Evolutionary conservation across 92 coral and sea anemone species (phyloP).

Genomic region (Zoanthus solanderi): DNA sequence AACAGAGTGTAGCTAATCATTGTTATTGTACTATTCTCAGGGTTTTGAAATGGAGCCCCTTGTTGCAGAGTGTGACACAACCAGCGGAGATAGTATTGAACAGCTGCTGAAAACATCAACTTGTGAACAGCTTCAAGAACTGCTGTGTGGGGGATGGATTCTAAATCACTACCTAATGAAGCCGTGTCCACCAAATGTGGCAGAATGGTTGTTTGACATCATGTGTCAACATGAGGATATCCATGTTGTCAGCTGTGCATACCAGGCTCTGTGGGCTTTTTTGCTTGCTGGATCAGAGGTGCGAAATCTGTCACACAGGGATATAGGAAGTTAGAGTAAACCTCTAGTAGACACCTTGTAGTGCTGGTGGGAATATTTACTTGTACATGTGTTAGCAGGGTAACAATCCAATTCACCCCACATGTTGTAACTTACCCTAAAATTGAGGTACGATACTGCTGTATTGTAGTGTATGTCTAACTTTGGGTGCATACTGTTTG

Average conservation of each 20-base stretch:
- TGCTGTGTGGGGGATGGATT: constrained; percentile 94
- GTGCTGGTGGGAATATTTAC: neutral
- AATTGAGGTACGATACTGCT: too few relatives aligned
- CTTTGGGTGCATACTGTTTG: too few relatives aligned
- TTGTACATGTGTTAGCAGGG: too few relatives aligned
- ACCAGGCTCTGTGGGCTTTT: constrained; percentile 84
- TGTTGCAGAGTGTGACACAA: neutral
- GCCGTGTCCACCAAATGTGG: constrained; percentile 83
- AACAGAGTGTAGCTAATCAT: too few relatives aligned
- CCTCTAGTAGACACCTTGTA: neutral
- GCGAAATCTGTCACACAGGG: neutral
- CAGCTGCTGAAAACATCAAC: constrained; percentile 59
- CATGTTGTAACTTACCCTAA: too few relatives aligned
- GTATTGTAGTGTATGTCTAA: too few relatives aligned
- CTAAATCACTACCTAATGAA: constrained; percentile 81
- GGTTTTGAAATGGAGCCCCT: constrained; percentile 17
- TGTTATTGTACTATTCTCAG: neutral
- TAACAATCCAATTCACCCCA: too few relatives aligned
- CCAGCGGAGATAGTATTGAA: constrained; percentile 49
- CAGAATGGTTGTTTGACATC: constrained; percentile 90
- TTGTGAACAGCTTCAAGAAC: constrained; percentile 68
- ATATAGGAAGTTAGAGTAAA: neutral
- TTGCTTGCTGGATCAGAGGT: constrained; percentile 80
- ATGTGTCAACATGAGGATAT: constrained; percentile 79
- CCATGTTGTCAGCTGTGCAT: constrained; percentile 74